Evolutionary conservation across 2,113 vertebrate species (phyloP).

Genomic region (Lamprotornis superbus): DNA sequence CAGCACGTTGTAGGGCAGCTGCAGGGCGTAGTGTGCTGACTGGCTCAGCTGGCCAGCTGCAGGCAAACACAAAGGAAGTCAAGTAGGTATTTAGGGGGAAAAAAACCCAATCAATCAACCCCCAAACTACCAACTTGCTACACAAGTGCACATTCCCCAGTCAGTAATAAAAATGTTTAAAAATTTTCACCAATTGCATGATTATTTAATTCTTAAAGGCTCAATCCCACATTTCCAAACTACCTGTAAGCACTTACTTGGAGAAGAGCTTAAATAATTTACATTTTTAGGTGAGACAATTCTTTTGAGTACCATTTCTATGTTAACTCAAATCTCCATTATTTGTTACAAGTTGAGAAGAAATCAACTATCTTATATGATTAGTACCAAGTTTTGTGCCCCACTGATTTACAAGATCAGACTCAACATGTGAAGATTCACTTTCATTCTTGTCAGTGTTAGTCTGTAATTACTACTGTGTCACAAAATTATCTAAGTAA

Average conservation of each 20-base stretch:
- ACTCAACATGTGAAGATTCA: background rate
- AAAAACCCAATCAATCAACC: fast-evolving
- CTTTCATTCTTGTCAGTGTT: background rate
- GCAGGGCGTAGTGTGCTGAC: slow-evolving; percentile 91
- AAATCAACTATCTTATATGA: background rate
- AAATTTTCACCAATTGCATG: background rate
- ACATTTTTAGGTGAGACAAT: background rate
- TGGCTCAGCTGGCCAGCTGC: slow-evolving; percentile 95
- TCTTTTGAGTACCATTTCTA: background rate
- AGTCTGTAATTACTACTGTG: background rate
- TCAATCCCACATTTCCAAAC: background rate
- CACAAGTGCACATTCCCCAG: background rate
- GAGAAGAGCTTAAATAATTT: background rate
- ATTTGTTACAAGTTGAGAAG: background rate
- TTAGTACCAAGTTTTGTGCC: background rate
- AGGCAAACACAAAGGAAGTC: background rate
- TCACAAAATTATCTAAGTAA: background rate
- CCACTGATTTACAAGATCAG: background rate
- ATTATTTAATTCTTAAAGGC: background rate
- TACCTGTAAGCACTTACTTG: background rate
- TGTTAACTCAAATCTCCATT: background rate
- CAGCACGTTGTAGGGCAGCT: slow-evolving; percentile 93
- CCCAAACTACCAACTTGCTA: background rate
- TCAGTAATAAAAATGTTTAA: background rate
- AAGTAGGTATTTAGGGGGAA: background rate